Base-by-base conservation (phyloP, 2,113 vertebrate species). In the Opisthocomus hoazin region DNA sequence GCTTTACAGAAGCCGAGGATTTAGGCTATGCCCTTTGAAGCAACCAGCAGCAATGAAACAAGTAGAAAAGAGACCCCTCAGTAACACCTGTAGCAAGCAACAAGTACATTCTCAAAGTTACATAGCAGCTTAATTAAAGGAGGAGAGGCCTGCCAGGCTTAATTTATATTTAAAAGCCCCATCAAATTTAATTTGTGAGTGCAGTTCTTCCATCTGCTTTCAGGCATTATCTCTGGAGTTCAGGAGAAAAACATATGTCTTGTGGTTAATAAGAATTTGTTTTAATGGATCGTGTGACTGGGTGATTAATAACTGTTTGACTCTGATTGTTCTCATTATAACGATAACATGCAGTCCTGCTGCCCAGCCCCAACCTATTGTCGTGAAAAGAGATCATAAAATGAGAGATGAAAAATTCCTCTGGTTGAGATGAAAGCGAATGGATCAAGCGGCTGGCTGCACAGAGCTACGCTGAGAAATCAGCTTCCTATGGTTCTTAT, bases 361-460 rank as follows among this genome's bases (percentile, higher is more conserved):
- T 84, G 94, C 66, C 91, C 90, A 82, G 39, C 92, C 89, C 85
- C 92, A 93, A 76, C 66, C 50, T 39, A 68, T 74, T 69, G 85
- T 78, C 10, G 18, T 39, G 57, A 74, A 89, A 87, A 56, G 77
- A 57, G 74, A 94, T 95, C 94, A 82, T 96, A 86, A 97, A 97
- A 61, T 17, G n/a, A 46, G 70, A 97, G 97, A 97, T 92, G 95
- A 96, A 95, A 93, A 97, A 97, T 96, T 94, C 94, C 89, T 84
- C 94, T 97, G 95, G 83, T 97, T 88, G 94, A 90, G 94, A 98
- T 98, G 95, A 98, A 97, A 96, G 97, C 64, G 56, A 85, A 92
- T 37, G 88, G 91, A 89, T 97, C 90, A 87, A 96, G 92, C 93
- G 57, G 54, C 90, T 92, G 96, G 77, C 92, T 93, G 94, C 74